Percentiles rank a stretch among this genome's conserved stretches.
These are phyloP conservation scores for Merluccius polli DNA, from an alignment of 2,797 vertebrate genomes.

Conservation along the genomic window DNA sequence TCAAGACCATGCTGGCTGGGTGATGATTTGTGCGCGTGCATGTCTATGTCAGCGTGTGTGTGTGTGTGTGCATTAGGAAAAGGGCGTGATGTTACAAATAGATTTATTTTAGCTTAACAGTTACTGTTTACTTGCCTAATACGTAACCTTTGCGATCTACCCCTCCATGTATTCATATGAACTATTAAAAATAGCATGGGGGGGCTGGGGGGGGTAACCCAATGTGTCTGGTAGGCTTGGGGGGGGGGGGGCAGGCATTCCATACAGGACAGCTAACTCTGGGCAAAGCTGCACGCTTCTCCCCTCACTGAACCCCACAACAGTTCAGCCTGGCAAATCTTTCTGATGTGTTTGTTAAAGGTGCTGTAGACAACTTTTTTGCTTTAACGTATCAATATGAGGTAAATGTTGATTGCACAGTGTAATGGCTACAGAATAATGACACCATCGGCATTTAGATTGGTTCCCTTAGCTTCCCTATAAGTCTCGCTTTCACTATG, in stretches of 20 bases:
- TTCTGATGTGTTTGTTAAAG: background rate
- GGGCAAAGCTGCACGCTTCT: conserved; percentile 19
- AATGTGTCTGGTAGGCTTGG: conserved; percentile 24
- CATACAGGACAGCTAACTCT: conserved; percentile 31
- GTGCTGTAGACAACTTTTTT: no score
- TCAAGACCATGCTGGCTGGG: background rate
- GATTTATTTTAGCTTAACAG: background rate
- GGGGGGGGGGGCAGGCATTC: conserved; percentile 44
- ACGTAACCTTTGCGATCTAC: background rate
- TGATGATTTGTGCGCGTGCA: background rate
- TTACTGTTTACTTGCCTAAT: background rate
- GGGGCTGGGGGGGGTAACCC: conserved; percentile 14
- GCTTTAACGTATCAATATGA: no score
- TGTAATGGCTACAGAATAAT: no score
- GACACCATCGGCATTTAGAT: no score
- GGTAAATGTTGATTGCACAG: no score
- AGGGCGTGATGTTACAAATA: background rate
- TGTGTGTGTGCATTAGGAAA: background rate
- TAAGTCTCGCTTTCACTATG: no score
- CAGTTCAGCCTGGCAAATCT: background rate
- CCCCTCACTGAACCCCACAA: background rate
- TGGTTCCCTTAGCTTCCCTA: no score
- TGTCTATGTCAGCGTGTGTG: background rate
- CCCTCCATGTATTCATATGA: background rate
- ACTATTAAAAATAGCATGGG: conserved; percentile 7